phyloP scores from a whole-genome alignment of 2,797 vertebrate genomes.

The Diplodus puntazzo region DNA sequence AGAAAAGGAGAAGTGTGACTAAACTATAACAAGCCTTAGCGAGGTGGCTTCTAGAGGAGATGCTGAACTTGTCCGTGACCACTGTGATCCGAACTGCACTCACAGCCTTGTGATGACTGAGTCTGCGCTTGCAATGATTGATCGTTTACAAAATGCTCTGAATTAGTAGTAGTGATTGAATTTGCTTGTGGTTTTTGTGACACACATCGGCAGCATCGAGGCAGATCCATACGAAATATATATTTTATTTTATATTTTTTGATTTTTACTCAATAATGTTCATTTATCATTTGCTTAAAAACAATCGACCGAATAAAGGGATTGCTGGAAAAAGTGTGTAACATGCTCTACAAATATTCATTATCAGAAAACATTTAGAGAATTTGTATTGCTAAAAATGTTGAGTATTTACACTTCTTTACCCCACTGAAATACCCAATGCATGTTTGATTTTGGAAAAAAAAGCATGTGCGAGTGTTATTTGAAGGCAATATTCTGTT shows the following conservation, averaged over 20 bases:
- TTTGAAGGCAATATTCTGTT: slow-evolving; percentile 83
- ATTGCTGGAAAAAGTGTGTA: slow-evolving; percentile 67
- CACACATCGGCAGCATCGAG: slow-evolving; percentile 63
- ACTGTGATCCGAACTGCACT: slow-evolving; percentile 84
- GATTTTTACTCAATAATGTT: slow-evolving; percentile 68
- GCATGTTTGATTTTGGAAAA: slow-evolving; percentile 85
- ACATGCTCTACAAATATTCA: slow-evolving; percentile 74
- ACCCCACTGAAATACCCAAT: slow-evolving; percentile 71
- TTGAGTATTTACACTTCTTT: slow-evolving; percentile 74
- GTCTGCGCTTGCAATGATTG: slow-evolving; percentile 63
- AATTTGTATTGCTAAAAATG: slow-evolving; percentile 74
- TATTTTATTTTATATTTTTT: slow-evolving; percentile 76
- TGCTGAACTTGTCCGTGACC: slow-evolving; percentile 84
- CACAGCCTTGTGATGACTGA: slow-evolving; percentile 77
- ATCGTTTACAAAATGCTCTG: slow-evolving; percentile 74
- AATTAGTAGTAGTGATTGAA: slow-evolving; percentile 69
- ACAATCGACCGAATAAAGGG: slow-evolving; percentile 66
- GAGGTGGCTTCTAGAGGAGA: slow-evolving; percentile 75
- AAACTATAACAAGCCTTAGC: slow-evolving; percentile 74
- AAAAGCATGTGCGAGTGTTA: slow-evolving; percentile 83
- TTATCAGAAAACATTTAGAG: slow-evolving; percentile 63
- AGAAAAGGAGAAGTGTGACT: slow-evolving; percentile 51
- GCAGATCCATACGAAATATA: slow-evolving; percentile 71
- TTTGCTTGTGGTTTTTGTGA: slow-evolving; percentile 77
- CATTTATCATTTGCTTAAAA: slow-evolving; percentile 73